A percentile compares a stretch with the other conserved stretches of the same genome.
These are phyloP conservation scores for Cichladusa arquata DNA, from an alignment of 2,113 vertebrate genomes.

Conservation along the genomic window DNA sequence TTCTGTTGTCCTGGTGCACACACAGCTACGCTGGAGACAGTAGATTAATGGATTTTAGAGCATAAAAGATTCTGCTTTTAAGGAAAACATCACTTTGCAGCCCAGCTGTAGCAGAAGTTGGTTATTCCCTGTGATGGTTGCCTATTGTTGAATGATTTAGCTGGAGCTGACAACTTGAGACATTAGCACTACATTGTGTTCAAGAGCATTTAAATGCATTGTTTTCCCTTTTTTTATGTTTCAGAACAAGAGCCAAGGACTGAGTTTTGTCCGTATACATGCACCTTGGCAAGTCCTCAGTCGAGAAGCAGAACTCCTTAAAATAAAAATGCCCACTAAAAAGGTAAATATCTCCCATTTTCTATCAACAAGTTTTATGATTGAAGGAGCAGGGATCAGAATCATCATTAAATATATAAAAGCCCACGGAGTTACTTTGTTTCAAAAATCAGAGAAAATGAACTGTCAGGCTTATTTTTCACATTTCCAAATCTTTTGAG, in stretches of 20 bases:
- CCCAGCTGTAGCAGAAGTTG: background rate
- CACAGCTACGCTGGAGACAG: background rate
- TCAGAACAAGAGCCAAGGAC: constrained; percentile 80
- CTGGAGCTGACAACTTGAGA: background rate
- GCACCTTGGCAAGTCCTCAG: constrained; percentile 94
- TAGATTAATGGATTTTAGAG: background rate
- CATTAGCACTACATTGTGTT: background rate
- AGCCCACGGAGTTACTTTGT: background rate
- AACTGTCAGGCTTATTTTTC: background rate
- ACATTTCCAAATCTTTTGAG: background rate
- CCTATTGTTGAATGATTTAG: background rate
- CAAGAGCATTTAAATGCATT: background rate
- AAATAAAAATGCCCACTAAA: constrained; percentile 97
- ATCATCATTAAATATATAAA: background rate
- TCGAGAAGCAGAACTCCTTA: constrained; percentile 94
- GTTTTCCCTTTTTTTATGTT: constrained; percentile 40
- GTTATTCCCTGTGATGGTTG: background rate
- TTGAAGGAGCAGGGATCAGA: background rate
- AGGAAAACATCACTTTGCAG: background rate
- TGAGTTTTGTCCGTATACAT: constrained; percentile 89
- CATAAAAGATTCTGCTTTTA: background rate
- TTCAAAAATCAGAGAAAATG: background rate
- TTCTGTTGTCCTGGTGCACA: background rate
- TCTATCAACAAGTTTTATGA: background rate
- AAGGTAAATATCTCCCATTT: constrained; percentile 79